These are phyloP conservation scores for Penaeus monodon DNA, from an alignment of 2,888 invertebrate genomes.

Conservation along the genomic window DNA sequence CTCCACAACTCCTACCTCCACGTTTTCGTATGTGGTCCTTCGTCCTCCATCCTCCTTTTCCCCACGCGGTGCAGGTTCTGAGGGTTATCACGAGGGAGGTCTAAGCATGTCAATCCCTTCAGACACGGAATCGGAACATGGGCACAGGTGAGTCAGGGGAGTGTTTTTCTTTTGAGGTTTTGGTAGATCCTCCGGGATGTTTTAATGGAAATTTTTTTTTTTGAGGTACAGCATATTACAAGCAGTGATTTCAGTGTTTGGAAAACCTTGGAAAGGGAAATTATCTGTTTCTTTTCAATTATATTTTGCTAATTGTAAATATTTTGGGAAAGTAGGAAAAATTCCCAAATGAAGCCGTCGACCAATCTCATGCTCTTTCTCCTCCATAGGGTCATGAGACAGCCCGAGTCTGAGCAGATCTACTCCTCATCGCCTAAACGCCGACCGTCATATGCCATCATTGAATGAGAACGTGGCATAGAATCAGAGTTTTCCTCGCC, in stretches of 20 bases:
- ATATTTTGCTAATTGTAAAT: too few relatives aligned
- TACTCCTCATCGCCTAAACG: not conserved
- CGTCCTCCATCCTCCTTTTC: not conserved
- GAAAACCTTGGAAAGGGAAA: too few relatives aligned
- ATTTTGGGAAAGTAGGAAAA: too few relatives aligned
- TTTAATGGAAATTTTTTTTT: not conserved
- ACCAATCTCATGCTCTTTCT: not conserved
- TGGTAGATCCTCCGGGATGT: too few relatives aligned
- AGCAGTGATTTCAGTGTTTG: too few relatives aligned
- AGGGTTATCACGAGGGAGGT: conserved; percentile 10
- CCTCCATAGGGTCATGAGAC: not conserved
- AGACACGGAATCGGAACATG: conserved; percentile 48
- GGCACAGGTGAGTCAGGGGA: conserved; percentile 28
- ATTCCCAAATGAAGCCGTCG: too few relatives aligned
- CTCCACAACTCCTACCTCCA: not conserved
- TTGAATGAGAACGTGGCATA: too few relatives aligned
- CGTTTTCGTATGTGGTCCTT: too few relatives aligned
- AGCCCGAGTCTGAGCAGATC: not conserved
- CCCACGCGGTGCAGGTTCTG: conserved; percentile 13
- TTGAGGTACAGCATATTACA: too few relatives aligned
- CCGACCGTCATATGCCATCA: not conserved
- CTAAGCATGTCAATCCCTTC: not conserved
- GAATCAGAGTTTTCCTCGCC: too few relatives aligned
- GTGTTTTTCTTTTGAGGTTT: not conserved
- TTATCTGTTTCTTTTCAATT: too few relatives aligned